These are phyloP conservation scores for Patagioenas fasciata DNA, from an alignment of 2,113 vertebrate species.

Conservation along the genomic window DNA sequence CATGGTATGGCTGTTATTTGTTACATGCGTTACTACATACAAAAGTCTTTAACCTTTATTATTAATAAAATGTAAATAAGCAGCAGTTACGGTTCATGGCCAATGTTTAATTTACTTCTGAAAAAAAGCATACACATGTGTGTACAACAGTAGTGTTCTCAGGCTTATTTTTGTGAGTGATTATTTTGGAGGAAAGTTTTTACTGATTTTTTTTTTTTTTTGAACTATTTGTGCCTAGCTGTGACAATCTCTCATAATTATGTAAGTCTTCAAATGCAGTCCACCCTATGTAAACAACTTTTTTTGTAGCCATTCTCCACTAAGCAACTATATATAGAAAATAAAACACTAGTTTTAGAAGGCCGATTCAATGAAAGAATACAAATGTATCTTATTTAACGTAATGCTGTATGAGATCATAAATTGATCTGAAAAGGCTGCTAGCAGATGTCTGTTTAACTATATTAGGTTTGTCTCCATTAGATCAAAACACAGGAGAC, in stretches of 20 bases:
- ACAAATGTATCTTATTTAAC: background rate
- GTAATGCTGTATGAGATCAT: background rate
- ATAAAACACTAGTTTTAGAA: background rate
- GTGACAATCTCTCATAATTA: background rate
- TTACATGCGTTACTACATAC: background rate
- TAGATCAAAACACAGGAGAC: slow-evolving; percentile 7
- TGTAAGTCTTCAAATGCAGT: background rate
- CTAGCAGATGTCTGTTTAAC: background rate
- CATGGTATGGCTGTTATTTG: background rate
- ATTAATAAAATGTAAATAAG: background rate
- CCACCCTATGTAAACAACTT: background rate
- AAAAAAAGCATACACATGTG: background rate
- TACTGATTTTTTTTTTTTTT: background rate
- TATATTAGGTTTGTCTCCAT: slow-evolving; percentile 20
- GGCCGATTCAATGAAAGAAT: background rate
- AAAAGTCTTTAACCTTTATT: background rate
- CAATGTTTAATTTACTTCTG: background rate
- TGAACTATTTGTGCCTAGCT: background rate
- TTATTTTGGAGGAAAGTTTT: background rate
- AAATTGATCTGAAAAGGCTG: slow-evolving; percentile 2
- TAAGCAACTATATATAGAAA: background rate
- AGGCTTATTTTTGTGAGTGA: background rate
- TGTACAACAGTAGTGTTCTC: background rate
- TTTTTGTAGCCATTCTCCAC: background rate
- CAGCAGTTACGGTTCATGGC: background rate